phyloP scores from a whole-genome alignment of 2,888 invertebrate genomes.

The Aricia artaxerxes region DNA sequence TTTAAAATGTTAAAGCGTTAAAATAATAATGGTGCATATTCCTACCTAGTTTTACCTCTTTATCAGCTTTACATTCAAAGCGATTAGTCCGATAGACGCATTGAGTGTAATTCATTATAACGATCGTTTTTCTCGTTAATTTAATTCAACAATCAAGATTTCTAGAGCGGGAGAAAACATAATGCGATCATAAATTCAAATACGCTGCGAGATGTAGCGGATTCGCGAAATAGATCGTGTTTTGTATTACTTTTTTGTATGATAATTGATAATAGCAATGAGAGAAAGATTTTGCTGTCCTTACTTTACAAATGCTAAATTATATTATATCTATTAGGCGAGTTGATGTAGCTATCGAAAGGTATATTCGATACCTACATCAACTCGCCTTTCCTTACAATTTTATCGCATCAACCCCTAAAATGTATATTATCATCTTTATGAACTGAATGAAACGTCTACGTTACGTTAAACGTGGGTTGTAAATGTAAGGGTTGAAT shows the following conservation, averaged over 20 bases:
- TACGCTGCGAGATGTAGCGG: constrained; percentile 35
- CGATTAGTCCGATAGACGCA: not conserved
- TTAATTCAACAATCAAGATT: constrained; percentile 42
- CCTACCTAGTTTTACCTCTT: not conserved
- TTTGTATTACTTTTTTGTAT: not conserved
- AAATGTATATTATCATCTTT: no score
- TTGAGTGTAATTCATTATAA: constrained; percentile 39
- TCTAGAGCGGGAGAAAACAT: constrained; percentile 40
- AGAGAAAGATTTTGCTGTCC: not conserved
- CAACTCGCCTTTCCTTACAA: not conserved
- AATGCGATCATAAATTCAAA: constrained; percentile 35
- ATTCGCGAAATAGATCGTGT: constrained; percentile 16
- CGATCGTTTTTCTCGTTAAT: constrained; percentile 40
- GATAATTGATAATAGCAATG: not conserved
- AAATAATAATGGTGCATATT: no score
- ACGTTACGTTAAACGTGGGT: no score
- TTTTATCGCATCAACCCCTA: no score
- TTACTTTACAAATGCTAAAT: not conserved
- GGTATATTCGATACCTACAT: no score
- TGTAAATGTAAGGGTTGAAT: no score
- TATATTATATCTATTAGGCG: no score
- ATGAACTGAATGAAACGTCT: no score
- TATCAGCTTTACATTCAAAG: not conserved
- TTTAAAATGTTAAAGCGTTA: no score
- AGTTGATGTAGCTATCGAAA: no score